Evolutionary conservation across 1,140 invertebrate species (phyloP), one percentile per base, ranked within the genome.

Genomic region (Periplaneta americana): DNA sequence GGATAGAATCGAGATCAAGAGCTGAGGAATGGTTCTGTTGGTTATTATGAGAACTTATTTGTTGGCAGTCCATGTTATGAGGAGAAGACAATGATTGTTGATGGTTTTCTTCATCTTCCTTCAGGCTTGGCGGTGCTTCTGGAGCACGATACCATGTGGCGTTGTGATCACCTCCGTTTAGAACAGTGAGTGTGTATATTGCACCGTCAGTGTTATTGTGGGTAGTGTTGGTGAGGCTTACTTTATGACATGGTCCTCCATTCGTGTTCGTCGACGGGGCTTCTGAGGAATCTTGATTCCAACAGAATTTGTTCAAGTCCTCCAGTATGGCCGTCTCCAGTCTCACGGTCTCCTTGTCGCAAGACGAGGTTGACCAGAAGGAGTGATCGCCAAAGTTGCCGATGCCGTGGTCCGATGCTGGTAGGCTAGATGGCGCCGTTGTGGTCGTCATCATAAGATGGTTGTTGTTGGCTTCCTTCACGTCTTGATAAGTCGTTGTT

Each of bases 241-340:
- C 48, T 66, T 66, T 66, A 28, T 66, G 22, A 13, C 48, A 66
- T 88, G 87, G 80, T 89, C 84, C 35, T 33, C 39, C 78, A 78
- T 78, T 74, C 39, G 74, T 34, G 22, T 77, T n/a, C 31, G 31
- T 17, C 8, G 80, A 80, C 34, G 78, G 34, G 37, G 37, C 36
- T 75, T 78, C 79, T 39, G 78, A 33, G 0, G 34, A n/a, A 34
- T 81, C 80, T 35, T 77, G 66, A 34, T 39, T 48, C 95, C 95
- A 96, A 84, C 93, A 95, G 87, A 93, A 95, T 84, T 94, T 94
- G 86, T 95, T 95, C 36, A 95, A 89, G 86, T 95, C 95, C 87
- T 95, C 95, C 83, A 96, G 88, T 78, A 95, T 93, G 36, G 92
- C 91, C 32, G 91, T 90, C 88, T 95, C 92, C 85, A 95, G 87